Conservation (phyloP, 1,140 invertebrate genomes). For the Episyrphus balteatus region DNA sequence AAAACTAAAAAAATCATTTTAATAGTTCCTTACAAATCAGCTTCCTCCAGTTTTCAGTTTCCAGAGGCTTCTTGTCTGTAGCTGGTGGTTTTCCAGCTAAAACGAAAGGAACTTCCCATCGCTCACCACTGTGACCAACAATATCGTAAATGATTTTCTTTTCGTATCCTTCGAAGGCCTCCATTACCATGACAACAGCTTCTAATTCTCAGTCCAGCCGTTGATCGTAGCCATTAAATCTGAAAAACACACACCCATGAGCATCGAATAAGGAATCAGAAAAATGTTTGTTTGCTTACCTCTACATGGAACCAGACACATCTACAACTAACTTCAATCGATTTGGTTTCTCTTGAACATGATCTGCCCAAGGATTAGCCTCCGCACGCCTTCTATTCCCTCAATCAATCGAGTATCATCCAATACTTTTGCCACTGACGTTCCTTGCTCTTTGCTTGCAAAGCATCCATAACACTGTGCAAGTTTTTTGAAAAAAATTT, state of each 20-base stretch:
- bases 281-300: slow-evolving; percentile 39
- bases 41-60: too few species aligned
- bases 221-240: slow-evolving; percentile 87
- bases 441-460: slow-evolving; percentile 88
- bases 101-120: slow-evolving; percentile 62
- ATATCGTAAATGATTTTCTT: slow-evolving; percentile 88
- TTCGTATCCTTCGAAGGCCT: slow-evolving; percentile 82
- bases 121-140: slow-evolving; percentile 88
- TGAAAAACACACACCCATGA: too few species aligned
- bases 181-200: slow-evolving; percentile 86
- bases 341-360: slow-evolving; percentile 79
- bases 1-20: too few species aligned
- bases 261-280: neutral
- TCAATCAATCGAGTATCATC: slow-evolving; percentile 95
- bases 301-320: slow-evolving; percentile 93
- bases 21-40: too few species aligned
- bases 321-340: slow-evolving; percentile 80
- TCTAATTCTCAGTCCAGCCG: slow-evolving; percentile 86
- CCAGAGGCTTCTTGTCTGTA: slow-evolving; percentile 79
- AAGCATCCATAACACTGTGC: too few species aligned
- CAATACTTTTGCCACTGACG: slow-evolving; percentile 84
- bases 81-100: slow-evolving; percentile 59
- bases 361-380: slow-evolving; percentile 72
- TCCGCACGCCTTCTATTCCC: slow-evolving; percentile 67
- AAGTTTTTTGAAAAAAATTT: too few species aligned